Conservation (phyloP, 2,113 vertebrate genomes). For the Anhinga rufa region DNA sequence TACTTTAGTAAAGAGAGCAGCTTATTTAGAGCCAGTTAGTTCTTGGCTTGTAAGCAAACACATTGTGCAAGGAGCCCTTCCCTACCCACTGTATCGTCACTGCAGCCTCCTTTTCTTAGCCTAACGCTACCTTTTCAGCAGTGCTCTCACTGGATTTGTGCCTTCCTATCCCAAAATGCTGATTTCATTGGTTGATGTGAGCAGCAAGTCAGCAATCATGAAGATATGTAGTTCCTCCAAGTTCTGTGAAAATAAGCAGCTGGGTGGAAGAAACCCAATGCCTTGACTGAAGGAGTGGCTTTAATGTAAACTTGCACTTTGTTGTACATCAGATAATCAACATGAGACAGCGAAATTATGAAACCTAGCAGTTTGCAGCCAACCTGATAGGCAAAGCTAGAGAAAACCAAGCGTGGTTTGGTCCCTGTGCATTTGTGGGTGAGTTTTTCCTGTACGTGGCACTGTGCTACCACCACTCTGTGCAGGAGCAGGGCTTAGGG, state of each 20-base stretch:
- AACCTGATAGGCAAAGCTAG: neutral
- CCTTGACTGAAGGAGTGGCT: neutral
- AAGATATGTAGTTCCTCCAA: neutral
- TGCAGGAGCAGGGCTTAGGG: neutral
- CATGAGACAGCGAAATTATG: neutral
- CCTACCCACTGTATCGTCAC: neutral
- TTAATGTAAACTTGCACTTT: neutral
- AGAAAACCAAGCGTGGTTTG: neutral
- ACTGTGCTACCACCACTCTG: neutral
- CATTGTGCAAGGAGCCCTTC: neutral
- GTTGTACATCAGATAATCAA: neutral
- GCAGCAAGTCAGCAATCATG: neutral
- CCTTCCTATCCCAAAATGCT: neutral
- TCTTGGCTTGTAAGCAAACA: neutral
- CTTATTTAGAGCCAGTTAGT: neutral
- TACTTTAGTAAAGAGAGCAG: neutral
- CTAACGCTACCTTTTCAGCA: neutral
- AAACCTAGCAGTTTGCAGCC: neutral
- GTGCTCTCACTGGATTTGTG: neutral
- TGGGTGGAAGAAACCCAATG: neutral
- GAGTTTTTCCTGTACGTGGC: rapidly evolving
- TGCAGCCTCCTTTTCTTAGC: neutral
- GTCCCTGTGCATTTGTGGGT: neutral
- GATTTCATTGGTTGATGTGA: neutral
- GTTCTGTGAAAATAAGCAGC: neutral